These are phyloP conservation scores for Iguana delicatissima DNA, from an alignment of 2,797 vertebrate genomes.

Conservation along the genomic window DNA sequence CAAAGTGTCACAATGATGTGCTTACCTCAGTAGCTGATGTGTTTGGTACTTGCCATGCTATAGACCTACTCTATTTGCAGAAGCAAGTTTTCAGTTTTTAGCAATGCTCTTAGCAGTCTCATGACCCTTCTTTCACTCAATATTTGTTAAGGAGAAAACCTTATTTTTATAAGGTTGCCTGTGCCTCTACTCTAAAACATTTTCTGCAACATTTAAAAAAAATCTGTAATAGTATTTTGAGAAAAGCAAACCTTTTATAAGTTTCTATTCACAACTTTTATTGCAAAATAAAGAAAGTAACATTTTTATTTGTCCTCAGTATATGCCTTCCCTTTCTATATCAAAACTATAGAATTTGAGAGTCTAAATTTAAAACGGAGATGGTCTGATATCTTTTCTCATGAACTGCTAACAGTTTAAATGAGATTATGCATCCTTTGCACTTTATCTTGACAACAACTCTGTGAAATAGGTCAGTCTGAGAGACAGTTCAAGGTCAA, in stretches of 20 bases:
- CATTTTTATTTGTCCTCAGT: not conserved
- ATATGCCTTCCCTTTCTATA: not conserved
- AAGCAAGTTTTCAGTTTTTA: not conserved
- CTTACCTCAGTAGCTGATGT: not conserved
- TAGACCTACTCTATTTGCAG: not conserved
- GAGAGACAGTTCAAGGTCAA: not conserved
- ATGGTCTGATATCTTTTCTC: not conserved
- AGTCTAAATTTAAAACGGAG: not conserved
- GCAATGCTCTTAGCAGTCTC: not conserved
- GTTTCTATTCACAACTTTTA: not conserved
- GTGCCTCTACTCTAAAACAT: not conserved
- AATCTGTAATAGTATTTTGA: not conserved
- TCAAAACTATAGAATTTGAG: not conserved
- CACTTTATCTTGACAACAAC: not conserved
- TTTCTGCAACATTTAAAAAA: not conserved
- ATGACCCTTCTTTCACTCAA: not conserved
- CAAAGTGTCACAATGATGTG: too few species aligned
- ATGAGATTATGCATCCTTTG: not conserved
- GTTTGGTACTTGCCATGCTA: not conserved
- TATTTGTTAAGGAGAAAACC: not conserved
- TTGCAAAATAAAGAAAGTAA: not conserved
- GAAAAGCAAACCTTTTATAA: not conserved
- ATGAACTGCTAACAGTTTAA: not conserved
- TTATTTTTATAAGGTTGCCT: not conserved
- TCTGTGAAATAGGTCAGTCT: not conserved